Evolutionary conservation across 2,113 vertebrate genomes (phyloP), one percentile per base, ranked within the genome.

Genomic region (Tenrec ecaudatus): DNA sequence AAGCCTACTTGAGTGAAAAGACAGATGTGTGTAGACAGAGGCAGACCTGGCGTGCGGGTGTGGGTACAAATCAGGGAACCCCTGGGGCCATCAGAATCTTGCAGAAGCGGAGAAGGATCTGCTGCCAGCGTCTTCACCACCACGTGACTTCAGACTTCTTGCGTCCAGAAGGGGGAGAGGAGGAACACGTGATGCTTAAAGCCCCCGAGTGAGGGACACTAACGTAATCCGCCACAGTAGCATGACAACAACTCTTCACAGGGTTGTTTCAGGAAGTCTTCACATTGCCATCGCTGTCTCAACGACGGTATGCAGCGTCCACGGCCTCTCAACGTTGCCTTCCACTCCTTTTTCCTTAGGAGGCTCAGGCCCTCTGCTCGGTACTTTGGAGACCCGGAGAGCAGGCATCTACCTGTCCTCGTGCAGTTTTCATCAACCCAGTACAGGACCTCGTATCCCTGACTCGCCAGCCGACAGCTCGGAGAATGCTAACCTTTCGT

Each of bases 391-490:
- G 12, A 10, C 47, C 9, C 47, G 47, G 47, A 53, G 47, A 62
- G 23, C 19, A 62, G 60, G 23, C 6, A 33, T 38, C n/a, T 19
- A 14, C 11, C 15, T 16, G 25, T 19, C 6, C 36, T 93, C 14
- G 0, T 33, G n/a, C 29, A 9, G 16, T 60, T 57, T 33, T 7
- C 22, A 22, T 33, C n/a, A 6, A 1, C 8, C 4, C 40, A 43
- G 9, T 57, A 9, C 29, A 33, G n/a, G 20, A 60, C 22, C 14
- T 22, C 38, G 47, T 0, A 0, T 14, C 0, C 1, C 31, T 82
- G 40, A 23, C n/a, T 71, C 22, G 3, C 43, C 9, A 27, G 1
- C 29, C 36, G 7, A 1, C 12, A 47, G 71, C 86, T 68, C 58
- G n/a, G 73, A 89, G 17, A 60, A n/a, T 1, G 3, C 1, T 71